A percentile compares a stretch with the other conserved stretches of the same genome.
Conservation (phyloP, 2,797 vertebrate species). For the Coregonus suidteri region DNA sequence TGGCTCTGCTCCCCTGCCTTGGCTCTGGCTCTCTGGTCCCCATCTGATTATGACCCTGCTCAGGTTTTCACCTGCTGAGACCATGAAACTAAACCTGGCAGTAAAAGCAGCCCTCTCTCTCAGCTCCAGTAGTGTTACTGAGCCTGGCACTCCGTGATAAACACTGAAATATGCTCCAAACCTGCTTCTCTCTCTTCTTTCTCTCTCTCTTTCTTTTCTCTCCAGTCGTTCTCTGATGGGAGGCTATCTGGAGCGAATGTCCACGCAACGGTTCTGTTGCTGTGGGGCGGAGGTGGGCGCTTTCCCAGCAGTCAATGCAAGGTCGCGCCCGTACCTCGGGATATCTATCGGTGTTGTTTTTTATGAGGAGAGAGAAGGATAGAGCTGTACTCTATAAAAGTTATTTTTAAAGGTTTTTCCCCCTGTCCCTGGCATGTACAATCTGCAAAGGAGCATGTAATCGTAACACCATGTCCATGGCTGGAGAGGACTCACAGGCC, state of each 20-base stretch:
- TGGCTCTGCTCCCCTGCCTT: conserved; percentile 28
- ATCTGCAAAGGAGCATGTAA: conserved; percentile 82
- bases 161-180: conserved; percentile 26
- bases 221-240: conserved; percentile 24
- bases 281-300: conserved; percentile 21
- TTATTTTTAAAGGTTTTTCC: conserved; percentile 71
- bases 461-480: conserved; percentile 85
- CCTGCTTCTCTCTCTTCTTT: background rate
- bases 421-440: conserved; percentile 74
- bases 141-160: conserved; percentile 20
- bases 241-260: conserved; percentile 32
- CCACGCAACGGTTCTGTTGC: conserved; percentile 1
- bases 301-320: conserved; percentile 37
- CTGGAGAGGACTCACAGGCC: conserved; percentile 86
- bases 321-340: conserved; percentile 28
- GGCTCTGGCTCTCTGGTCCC: conserved; percentile 29
- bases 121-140: conserved; percentile 27
- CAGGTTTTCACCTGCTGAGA: conserved; percentile 67
- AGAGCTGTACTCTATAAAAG: conserved; percentile 70
- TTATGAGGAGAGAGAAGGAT: conserved; percentile 66
- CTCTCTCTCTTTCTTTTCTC: background rate
- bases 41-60: conserved; percentile 60
- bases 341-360: conserved; percentile 55
- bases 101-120: conserved; percentile 49
- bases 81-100: conserved; percentile 71